Conservation (phyloP, 35 echinoderm and acorn worm species). For the Patiria miniata region DNA sequence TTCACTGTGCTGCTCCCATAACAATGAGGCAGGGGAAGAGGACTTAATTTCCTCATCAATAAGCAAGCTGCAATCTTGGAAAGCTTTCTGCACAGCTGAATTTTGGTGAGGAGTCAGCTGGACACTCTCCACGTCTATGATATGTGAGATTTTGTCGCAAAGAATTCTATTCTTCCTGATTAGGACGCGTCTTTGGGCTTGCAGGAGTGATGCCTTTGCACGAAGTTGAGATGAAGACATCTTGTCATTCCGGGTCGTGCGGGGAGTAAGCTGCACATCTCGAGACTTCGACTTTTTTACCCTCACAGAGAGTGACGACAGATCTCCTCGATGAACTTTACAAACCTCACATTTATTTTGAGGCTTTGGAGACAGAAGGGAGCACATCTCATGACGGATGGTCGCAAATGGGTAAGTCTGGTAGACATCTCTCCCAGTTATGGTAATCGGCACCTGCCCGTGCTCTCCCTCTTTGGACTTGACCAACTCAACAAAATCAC, state of each 20-base stretch:
- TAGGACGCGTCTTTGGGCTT: neutral
- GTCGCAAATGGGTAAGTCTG: neutral
- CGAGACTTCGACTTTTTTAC: no score
- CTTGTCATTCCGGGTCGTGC: no score
- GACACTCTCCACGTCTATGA: neutral
- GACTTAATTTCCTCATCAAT: neutral
- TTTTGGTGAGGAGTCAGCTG: neutral
- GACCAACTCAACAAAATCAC: neutral
- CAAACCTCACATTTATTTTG: neutral
- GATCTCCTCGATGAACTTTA: neutral
- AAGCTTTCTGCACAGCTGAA: neutral
- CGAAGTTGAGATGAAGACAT: neutral
- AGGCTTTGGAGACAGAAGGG: neutral
- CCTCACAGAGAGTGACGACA: neutral
- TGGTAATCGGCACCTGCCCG: neutral
- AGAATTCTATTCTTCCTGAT: neutral
- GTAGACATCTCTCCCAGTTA: neutral
- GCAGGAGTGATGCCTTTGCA: neutral
- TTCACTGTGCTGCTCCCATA: constrained; percentile 21
- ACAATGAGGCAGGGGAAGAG: neutral
- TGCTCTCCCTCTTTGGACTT: neutral
- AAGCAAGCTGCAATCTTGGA: neutral
- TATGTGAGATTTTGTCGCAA: neutral
- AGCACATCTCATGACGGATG: constrained; percentile 1
- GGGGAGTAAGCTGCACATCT: no score